Base-by-base conservation (phyloP, 2,113 vertebrate species). In the Chloropsis hardwickii region DNA sequence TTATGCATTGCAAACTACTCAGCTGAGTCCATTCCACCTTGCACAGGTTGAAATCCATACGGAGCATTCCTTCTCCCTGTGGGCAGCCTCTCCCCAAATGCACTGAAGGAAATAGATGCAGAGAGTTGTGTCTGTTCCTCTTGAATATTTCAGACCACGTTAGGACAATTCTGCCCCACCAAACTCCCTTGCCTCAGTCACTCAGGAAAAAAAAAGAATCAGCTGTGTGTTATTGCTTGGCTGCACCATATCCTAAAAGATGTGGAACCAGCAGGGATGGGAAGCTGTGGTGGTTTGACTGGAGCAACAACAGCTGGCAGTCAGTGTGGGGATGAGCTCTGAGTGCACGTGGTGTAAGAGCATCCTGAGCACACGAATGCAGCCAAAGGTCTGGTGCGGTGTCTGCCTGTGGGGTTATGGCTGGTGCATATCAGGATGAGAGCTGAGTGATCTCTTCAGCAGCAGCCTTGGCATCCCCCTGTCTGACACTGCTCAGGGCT, bases 81-180 rank as follows among this genome's bases (percentile, higher is more conserved):
- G 72, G 87, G 83, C 48, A 96, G 42, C 92, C 82, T 94, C 94
- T 84, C 79, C 66, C 54, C 47, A 94, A 88, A 90, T 45, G 74
- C 88, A 73, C 74, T 74, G 95, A 77, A 81, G 60, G 76, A 96
- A 84, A 92, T 88, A 12, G 5, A 85, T 33, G 48, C 81, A 93
- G 42, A 81, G 39, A 72, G 72, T 74, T 84, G 33, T 71, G 35
- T 15, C 31, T 84, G 42, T 7, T 91, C 65, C 53, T 83, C 73
- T 57, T 86, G 65, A 81, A 67, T 91, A 89, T 91, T 93, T 87
- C 91, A 87, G 81, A 28, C 37, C 33, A 40, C 0, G 0, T 79
- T 60, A 69, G 64, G 73, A 24, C 60, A 72, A 69, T 89, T 87
- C 61, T 85, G 16, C 40, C 69, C 69, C 73, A 65, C 40, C 57